Evolutionary conservation across 2,888 invertebrate species (phyloP).

Genomic region (Pelosia muscerda): DNA sequence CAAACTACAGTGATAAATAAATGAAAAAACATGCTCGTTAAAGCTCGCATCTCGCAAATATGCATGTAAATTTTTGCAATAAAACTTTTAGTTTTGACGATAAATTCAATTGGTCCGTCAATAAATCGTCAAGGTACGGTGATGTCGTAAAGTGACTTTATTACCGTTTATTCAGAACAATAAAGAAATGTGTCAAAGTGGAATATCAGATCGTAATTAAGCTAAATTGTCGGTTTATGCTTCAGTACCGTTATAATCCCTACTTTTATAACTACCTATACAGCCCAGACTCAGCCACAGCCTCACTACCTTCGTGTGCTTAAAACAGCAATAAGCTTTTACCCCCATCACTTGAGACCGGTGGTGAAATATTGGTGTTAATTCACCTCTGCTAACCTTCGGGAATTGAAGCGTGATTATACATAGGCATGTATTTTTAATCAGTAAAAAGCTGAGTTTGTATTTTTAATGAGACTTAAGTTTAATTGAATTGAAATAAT

Average conservation of each 20-base stretch:
- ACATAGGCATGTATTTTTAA: no score
- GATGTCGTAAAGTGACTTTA: slow-evolving; percentile 69
- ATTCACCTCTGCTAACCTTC: no score
- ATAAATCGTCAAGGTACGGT: slow-evolving; percentile 76
- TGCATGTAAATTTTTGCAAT: slow-evolving; percentile 62
- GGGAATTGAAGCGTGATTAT: no score
- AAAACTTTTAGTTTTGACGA: slow-evolving; percentile 75
- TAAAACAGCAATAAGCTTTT: no score
- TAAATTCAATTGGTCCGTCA: slow-evolving; percentile 75
- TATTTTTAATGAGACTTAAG: no score
- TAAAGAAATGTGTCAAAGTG: slow-evolving; percentile 58
- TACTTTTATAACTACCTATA: neutral
- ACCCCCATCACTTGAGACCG: no score
- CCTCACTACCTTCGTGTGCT: no score
- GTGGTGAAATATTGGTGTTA: no score
- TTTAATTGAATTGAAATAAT: no score
- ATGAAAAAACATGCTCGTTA: slow-evolving; percentile 41
- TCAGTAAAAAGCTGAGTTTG: no score
- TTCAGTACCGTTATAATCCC: slow-evolving; percentile 20
- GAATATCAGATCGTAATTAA: slow-evolving; percentile 48
- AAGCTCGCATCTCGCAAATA: slow-evolving; percentile 46
- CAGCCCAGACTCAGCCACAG: no score
- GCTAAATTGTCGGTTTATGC: slow-evolving; percentile 30
- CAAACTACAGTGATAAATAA: slow-evolving; percentile 38
- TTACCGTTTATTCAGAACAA: slow-evolving; percentile 59